Conservation (phyloP, 2,888 invertebrate species). For the Caenorhabditis uteleia region DNA sequence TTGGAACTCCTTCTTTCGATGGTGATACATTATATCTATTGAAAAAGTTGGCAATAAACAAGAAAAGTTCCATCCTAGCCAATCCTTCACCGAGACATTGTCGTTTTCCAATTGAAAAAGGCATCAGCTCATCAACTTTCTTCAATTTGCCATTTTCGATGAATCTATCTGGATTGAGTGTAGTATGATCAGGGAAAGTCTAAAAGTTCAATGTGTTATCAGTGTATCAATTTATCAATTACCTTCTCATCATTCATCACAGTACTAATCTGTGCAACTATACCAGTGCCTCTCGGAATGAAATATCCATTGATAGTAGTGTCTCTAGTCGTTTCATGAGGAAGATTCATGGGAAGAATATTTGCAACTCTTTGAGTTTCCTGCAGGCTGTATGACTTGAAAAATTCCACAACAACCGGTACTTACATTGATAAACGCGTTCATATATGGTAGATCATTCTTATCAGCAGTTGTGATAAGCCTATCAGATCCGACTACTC, state of each 20-base stretch:
- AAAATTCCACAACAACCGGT: too few relatives aligned
- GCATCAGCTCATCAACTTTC: conserved; percentile 32
- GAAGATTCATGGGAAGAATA: conserved; percentile 27
- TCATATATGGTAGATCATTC: conserved; percentile 36
- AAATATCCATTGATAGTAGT: conserved; percentile 11
- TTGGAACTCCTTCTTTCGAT: too few relatives aligned
- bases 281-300: conserved; percentile 19
- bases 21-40: conserved; percentile 33
- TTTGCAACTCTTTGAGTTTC: conserved; percentile 30
- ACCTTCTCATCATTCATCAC: conserved; percentile 27
- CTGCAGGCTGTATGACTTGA: too few relatives aligned
- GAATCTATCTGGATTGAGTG: conserved; percentile 32
- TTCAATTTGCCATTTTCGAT: conserved; percentile 52
- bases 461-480: conserved; percentile 47
- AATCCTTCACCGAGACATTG: conserved; percentile 45
- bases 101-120: conserved; percentile 45
- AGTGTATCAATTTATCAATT: too few relatives aligned
- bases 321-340: conserved; percentile 19
- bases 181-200: conserved; percentile 27
- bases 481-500: conserved; percentile 42
- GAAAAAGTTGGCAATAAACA: conserved; percentile 44
- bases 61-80: conserved; percentile 43
- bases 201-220: too few relatives aligned
- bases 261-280: conserved; percentile 38
- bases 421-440: conserved; percentile 49